These are phyloP conservation scores for Galagoides demidoff DNA, from an alignment of 2,797 vertebrate genomes.

Conservation along the genomic window DNA sequence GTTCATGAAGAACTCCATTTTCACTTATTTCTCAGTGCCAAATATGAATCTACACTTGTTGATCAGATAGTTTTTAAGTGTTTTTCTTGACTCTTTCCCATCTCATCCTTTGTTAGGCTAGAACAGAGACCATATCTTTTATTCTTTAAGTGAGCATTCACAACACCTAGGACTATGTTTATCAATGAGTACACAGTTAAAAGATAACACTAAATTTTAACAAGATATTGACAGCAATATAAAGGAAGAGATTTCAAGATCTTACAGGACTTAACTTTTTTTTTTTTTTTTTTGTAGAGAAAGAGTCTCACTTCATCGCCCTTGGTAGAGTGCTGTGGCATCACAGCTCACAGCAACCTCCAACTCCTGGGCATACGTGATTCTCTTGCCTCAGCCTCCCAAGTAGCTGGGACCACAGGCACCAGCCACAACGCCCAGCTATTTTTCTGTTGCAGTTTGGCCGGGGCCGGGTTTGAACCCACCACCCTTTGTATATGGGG, in stretches of 20 bases:
- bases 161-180: background rate
- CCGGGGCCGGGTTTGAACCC: too few species aligned
- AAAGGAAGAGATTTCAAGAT: background rate
- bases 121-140: background rate
- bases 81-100: background rate
- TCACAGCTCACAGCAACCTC: too few species aligned
- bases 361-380: too few species aligned
- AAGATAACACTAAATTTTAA: constrained; percentile 36
- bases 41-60: constrained; percentile 15
- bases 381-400: too few species aligned
- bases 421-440: too few species aligned
- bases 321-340: too few species aligned
- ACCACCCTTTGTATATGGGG: too few species aligned
- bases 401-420: too few species aligned
- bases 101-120: constrained; percentile 13
- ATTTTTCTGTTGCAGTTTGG: too few species aligned
- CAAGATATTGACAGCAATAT: background rate
- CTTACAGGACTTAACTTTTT: background rate
- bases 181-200: background rate
- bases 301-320: too few species aligned
- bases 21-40: constrained; percentile 15
- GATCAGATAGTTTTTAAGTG: constrained; percentile 8
- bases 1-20: constrained; percentile 32
- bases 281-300: too few species aligned
- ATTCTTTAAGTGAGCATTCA: background rate